Base-by-base conservation (phyloP, 2,888 invertebrate species). In the Ormyrus rosae region DNA sequence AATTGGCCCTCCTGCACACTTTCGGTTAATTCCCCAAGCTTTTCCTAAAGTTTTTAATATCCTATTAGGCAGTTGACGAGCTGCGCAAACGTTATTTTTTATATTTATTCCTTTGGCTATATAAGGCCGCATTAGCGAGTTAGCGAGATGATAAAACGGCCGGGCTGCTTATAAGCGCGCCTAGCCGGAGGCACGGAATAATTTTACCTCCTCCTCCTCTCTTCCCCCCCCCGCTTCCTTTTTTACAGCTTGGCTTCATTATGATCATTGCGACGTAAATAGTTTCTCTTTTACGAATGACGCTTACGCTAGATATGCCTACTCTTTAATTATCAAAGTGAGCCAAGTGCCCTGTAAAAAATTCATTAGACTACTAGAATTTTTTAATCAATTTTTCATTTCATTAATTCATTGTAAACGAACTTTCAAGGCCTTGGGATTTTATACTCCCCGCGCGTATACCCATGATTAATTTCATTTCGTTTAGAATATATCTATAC, bases 1-100 rank as follows among this genome's bases (percentile, higher is more conserved):
- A 81, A 81, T 81, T 81, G 81, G 81, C 51, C 81, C 69, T 81
- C 70, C 77, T 73, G 48, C 58, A 69, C 73, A 69, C 45, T 73
- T 50, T 73, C 69, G 72, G 7, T 19, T 9, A 58, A 45, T 19
- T 50, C 11, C 11, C n/a, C 11, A 19, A n/a, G 9, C n/a, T 45
- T 8, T 68, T 55, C 55, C 34, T 48, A 8, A 46, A 58, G 11
- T 61, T 68, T 68, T 73, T 72, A 78, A 78, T 78, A 78, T 78
- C 72, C 60, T 61, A 73, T 78, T 78, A 73, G 68, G 61, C 60
- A 19, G 10, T 60, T 60, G 78, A 71, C 71, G 78, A 70, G 76
- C 50, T 56, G 46, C 13, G 67, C 64, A n/a, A 72, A 50, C 56
- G 58, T 13, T 60, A 68, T 76, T 63, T 78, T 78, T 78, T 65